phyloP scores from a whole-genome alignment of 2,888 invertebrate species.

The Laothoe populi region DNA sequence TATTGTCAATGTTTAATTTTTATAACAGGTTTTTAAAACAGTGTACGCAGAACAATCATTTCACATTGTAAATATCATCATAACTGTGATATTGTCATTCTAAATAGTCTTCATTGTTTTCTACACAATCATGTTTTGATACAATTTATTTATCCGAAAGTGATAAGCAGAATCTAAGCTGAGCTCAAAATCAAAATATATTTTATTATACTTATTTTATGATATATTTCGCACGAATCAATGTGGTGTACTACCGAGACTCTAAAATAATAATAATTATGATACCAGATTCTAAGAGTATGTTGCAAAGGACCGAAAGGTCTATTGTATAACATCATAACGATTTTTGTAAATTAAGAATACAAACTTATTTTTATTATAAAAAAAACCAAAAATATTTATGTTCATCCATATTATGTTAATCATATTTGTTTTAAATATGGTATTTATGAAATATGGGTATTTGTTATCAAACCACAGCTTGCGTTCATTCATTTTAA shows the following conservation, averaged over 20 bases:
- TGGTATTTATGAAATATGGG: background rate
- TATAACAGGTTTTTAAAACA: background rate
- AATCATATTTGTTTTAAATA: background rate
- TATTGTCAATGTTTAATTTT: slow-evolving; percentile 16
- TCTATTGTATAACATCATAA: too few species aligned
- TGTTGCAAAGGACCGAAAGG: background rate
- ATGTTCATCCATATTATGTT: background rate
- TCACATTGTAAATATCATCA: slow-evolving; percentile 57
- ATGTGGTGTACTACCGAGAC: background rate
- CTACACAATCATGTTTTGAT: slow-evolving; percentile 25
- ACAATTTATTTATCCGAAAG: slow-evolving; percentile 1
- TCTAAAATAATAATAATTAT: background rate
- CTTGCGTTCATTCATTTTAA: background rate
- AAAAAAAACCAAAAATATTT: slow-evolving; percentile 23
- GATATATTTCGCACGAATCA: background rate
- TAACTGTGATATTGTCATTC: slow-evolving; percentile 47
- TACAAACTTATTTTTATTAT: background rate
- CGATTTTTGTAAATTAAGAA: background rate
- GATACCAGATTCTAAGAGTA: background rate
- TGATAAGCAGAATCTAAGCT: background rate
- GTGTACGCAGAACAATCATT: slow-evolving; percentile 4
- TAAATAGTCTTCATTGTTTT: background rate
- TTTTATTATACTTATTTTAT: slow-evolving; percentile 8
- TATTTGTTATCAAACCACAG: background rate
- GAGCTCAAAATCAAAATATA: slow-evolving; percentile 2